A percentile compares a stretch with the other conserved stretches of the same genome.
These are phyloP conservation scores for Xestoiulus laeticollis DNA, from an alignment of 2,888 invertebrate genomes.

Conservation along the genomic window DNA sequence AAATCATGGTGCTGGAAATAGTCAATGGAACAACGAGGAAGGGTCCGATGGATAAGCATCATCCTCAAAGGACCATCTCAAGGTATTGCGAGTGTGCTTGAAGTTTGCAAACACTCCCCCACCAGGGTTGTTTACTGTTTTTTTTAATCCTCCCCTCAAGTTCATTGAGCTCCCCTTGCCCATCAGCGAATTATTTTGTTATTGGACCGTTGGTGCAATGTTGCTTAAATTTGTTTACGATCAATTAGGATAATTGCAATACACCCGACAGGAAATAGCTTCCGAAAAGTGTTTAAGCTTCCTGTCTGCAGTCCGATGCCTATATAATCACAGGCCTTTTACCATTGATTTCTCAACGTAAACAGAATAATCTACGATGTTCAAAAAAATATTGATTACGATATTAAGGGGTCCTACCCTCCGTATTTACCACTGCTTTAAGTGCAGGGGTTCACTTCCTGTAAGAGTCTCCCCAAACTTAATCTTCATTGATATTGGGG, in stretches of 20 bases:
- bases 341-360: not conserved
- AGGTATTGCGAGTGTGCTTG: no score
- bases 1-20: no score
- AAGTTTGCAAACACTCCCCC: not conserved
- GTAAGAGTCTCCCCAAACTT: no score
- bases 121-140: not conserved
- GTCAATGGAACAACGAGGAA: no score
- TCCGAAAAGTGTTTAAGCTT: constrained; percentile 6
- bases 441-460: no score
- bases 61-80: no score
- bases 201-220: not conserved
- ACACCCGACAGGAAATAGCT: constrained; percentile 2
- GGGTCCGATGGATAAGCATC: no score
- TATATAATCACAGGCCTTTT: not conserved
- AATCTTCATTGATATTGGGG: no score
- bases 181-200: not conserved
- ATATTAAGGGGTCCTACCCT: not conserved
- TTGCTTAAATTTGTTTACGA: not conserved
- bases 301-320: not conserved
- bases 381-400: not conserved
- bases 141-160: not conserved
- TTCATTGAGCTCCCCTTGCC: not conserved
- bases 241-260: not conserved
- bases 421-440: no score
- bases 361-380: not conserved